A percentile compares a stretch with the other conserved stretches of the same genome.
These are phyloP conservation scores for Stenurella melanura DNA, from an alignment of 2,888 invertebrate genomes.

Conservation along the genomic window DNA sequence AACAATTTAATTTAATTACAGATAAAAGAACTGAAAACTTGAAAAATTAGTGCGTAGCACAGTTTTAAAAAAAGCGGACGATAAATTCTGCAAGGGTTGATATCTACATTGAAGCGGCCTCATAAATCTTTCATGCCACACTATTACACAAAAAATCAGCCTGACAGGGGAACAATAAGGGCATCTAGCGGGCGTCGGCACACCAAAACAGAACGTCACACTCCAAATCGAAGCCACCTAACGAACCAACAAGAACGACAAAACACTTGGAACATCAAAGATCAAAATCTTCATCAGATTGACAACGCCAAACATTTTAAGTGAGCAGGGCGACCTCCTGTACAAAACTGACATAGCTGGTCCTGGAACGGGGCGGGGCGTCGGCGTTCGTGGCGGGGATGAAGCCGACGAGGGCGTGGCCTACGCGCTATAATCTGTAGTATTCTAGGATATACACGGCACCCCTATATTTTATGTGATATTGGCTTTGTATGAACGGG, in stretches of 20 bases:
- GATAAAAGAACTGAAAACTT: too few relatives aligned
- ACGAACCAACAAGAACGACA: slow-evolving; percentile 9
- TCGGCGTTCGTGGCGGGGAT: slow-evolving; percentile 53
- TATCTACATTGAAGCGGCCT: neutral
- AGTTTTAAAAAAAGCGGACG: neutral
- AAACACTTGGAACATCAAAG: slow-evolving; percentile 10
- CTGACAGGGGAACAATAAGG: neutral
- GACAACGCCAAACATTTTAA: slow-evolving; percentile 16
- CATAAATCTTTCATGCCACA: neutral
- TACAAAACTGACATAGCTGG: slow-evolving; percentile 52
- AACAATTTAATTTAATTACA: too few relatives aligned
- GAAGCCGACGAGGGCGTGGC: slow-evolving; percentile 60
- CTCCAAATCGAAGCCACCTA: slow-evolving; percentile 17
- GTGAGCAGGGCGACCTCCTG: slow-evolving; percentile 36
- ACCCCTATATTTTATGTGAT: slow-evolving; percentile 65
- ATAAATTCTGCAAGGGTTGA: neutral
- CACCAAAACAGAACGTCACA: slow-evolving; percentile 3
- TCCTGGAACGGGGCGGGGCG: slow-evolving; percentile 59
- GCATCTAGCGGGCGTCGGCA: neutral
- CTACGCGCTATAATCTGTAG: slow-evolving; percentile 60
- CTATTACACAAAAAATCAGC: neutral
- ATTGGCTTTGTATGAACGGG: slow-evolving; percentile 62
- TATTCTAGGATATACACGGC: slow-evolving; percentile 41
- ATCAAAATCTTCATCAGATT: slow-evolving; percentile 23
- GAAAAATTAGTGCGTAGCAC: too few relatives aligned